These are phyloP conservation scores for Brachypalpus laphriformis DNA, from an alignment of 2,888 invertebrate genomes.

Conservation along the genomic window DNA sequence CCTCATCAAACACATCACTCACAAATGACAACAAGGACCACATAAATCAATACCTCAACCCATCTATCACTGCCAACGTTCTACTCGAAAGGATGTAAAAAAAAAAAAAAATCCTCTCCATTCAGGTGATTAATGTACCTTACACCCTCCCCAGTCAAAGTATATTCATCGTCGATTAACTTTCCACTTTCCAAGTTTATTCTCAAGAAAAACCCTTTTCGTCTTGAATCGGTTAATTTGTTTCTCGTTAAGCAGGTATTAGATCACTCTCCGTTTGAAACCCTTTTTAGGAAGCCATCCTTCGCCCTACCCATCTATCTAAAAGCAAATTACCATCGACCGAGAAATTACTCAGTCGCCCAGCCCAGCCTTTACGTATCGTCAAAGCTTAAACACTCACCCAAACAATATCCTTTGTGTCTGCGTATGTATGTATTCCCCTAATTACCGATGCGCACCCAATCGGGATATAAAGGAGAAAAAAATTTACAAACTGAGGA, in stretches of 20 bases:
- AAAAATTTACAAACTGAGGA: constrained; percentile 32
- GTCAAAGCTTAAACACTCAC: constrained; percentile 39
- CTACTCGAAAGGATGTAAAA: neutral
- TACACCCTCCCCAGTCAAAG: neutral
- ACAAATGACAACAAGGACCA: neutral
- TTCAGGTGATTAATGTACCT: constrained; percentile 24
- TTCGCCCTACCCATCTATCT: neutral
- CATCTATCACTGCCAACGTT: constrained; percentile 30
- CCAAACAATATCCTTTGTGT: constrained; percentile 39
- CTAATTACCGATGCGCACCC: constrained; percentile 64
- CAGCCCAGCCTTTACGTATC: constrained; percentile 9
- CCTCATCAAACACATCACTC: neutral
- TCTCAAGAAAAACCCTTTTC: constrained; percentile 22
- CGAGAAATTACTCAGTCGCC: constrained; percentile 42
- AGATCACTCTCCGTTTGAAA: constrained; percentile 7
- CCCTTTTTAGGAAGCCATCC: neutral
- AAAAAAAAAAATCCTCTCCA: neutral
- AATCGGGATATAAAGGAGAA: constrained; percentile 24
- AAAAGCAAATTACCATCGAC: constrained; percentile 47
- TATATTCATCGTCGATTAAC: constrained; percentile 48
- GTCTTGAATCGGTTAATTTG: constrained; percentile 64
- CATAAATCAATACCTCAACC: constrained; percentile 27
- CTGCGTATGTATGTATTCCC: neutral
- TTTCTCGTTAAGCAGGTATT: constrained; percentile 52
- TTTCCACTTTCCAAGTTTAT: constrained; percentile 9